Evolutionary conservation across 2,888 invertebrate genomes (phyloP).

Genomic region (Lordiphosa andalusiaca): DNA sequence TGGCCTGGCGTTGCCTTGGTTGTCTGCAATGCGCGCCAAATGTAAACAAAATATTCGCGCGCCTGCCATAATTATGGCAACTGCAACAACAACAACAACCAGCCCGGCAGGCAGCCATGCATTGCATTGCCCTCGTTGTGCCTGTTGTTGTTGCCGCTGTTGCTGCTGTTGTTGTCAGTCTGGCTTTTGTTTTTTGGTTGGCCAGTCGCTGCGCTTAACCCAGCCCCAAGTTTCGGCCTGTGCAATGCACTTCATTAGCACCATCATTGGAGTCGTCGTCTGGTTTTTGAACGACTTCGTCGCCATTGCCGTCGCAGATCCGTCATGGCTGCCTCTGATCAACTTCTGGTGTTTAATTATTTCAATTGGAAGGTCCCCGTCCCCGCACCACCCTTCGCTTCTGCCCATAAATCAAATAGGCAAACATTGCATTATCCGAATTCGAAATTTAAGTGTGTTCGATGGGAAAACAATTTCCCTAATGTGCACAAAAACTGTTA

Average conservation of each 20-base stretch:
- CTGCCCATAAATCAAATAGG: slow-evolving; percentile 58
- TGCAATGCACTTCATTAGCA: slow-evolving; percentile 70
- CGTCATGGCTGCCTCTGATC: slow-evolving; percentile 23
- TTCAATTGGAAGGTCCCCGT: slow-evolving; percentile 31
- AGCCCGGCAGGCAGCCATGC: slow-evolving; percentile 48
- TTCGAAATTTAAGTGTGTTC: slow-evolving; percentile 50
- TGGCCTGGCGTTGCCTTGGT: slow-evolving; percentile 26
- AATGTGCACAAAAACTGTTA: slow-evolving; percentile 69
- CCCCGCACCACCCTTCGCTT: slow-evolving; percentile 2
- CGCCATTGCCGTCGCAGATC: slow-evolving; percentile 22
- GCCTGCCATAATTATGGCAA: slow-evolving; percentile 75
- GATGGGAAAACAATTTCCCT: slow-evolving; percentile 67
- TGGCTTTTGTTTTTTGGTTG: slow-evolving; percentile 70
- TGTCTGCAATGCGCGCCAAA: slow-evolving; percentile 71
- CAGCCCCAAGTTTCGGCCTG: slow-evolving; percentile 36
- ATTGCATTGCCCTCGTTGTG: slow-evolving; percentile 46
- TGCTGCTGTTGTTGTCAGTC: slow-evolving; percentile 16
- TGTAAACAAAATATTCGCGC: slow-evolving; percentile 76
- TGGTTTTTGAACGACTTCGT: slow-evolving; percentile 36
- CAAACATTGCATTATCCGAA: slow-evolving; percentile 54
- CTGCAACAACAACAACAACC: slow-evolving; percentile 35
- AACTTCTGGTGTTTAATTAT: slow-evolving; percentile 58
- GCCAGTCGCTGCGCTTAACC: slow-evolving; percentile 55
- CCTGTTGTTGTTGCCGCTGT: slow-evolving; percentile 8
- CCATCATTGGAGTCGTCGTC: slow-evolving; percentile 40